phyloP scores from a whole-genome alignment of 2,797 vertebrate species.

The Numenius phaeopus region DNA sequence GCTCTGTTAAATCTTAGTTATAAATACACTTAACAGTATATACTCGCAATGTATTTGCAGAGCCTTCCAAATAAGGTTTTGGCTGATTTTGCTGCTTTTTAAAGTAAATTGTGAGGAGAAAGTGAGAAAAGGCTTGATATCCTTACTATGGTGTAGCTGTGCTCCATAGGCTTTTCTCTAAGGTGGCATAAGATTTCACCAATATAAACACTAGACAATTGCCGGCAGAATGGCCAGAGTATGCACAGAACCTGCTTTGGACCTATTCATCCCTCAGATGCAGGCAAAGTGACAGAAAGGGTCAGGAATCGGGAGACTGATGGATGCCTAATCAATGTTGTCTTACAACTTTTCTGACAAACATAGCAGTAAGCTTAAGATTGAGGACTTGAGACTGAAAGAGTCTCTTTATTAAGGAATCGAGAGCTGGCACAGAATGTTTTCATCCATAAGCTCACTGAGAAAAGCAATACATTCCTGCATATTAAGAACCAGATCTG shows the following conservation, averaged over 20 bases:
- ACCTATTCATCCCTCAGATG: background rate
- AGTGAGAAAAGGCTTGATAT: background rate
- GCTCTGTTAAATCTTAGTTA: background rate
- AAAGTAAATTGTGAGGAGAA: background rate
- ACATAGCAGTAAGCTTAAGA: background rate
- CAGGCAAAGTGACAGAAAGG: background rate
- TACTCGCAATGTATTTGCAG: background rate
- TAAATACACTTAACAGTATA: background rate
- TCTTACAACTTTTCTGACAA: background rate
- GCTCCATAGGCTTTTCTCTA: background rate
- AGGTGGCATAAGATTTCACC: background rate
- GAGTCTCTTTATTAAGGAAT: background rate
- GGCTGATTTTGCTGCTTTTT: background rate
- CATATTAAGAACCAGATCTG: background rate
- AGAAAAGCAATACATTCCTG: background rate
- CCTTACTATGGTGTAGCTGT: fast-evolving
- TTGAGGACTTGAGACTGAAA: background rate
- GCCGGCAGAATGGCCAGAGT: background rate
- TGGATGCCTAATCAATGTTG: background rate
- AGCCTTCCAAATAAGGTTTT: background rate
- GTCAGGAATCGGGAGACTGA: fast-evolving
- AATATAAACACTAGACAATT: background rate
- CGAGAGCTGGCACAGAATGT: background rate
- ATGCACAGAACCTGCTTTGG: background rate
- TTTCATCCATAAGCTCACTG: background rate